Base-by-base conservation (phyloP, 1,140 invertebrate species). In the Achroia grisella region DNA sequence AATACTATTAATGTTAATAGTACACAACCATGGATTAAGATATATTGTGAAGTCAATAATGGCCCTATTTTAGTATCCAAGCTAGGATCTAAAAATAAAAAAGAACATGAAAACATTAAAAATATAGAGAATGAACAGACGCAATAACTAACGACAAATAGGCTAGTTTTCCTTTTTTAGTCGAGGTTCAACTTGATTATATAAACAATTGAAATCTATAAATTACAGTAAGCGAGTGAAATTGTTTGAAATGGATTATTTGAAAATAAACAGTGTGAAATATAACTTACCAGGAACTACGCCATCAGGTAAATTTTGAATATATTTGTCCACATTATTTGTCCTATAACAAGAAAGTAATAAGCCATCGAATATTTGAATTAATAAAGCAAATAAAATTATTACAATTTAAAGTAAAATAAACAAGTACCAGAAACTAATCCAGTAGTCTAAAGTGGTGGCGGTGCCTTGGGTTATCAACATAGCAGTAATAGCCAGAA, bases 391-490 rank as follows among this genome's bases (percentile, higher is more conserved):
- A 32, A 5, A 40, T 40, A 39, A 28, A 14, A 32, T 14, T 44
- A 17, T 9, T 43, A 8, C 46, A 6, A 3, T 23, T 6, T 23
- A 23, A 62, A 10, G n/a, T n/a, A n/a, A n/a, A 64, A 71, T 33
- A 71, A 77, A 14, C 62, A 62, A n/a, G n/a, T n/a, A n/a, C 95
- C 94, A 96, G 44, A 89, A 91, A 50, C 92, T 91, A 0, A 95
- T 83, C 89, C 94, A 96, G 65, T 91, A 96, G 67, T 97, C 94
- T 3, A 89, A 89, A 0, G 89, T 89, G 48, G 91, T 93, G 28
- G 90, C 93, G 0, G 88, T 73, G 0, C 88, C 73, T 83, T 95
- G 93, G 0, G 93, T 90, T 0, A 93, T 10, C 0, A n/a, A n/a
- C n/a, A 3, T 23, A 23, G 2, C 2, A 23, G 6, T 3, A 3